Percentiles rank a stretch among this genome's conserved stretches.
Conservation (phyloP, 2,797 vertebrate species). For the Malacoraja senta region DNA sequence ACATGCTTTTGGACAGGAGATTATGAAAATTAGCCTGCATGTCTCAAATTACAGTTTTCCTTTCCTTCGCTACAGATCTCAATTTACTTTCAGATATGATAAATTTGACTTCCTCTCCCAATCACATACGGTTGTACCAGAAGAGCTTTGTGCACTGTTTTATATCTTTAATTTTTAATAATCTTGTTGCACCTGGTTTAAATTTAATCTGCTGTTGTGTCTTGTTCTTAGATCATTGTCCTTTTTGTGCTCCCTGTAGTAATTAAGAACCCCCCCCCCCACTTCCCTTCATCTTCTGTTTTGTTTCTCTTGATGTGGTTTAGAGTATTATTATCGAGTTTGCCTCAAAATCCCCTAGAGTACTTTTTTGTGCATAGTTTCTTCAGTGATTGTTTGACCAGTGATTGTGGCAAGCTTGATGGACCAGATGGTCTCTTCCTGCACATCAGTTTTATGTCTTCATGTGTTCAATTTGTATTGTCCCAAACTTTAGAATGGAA, state of each 20-base stretch:
- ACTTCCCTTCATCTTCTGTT: neutral
- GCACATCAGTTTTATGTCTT: neutral
- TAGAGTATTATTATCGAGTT: neutral
- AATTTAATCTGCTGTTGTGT: neutral
- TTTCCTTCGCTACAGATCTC: neutral
- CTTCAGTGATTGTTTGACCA: neutral
- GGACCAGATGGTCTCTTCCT: neutral
- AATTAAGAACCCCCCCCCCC: neutral
- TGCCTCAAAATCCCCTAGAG: too few species aligned
- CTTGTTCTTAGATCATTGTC: neutral
- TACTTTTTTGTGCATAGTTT: neutral
- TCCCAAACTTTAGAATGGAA: neutral
- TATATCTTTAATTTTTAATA: neutral
- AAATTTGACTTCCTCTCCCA: neutral
- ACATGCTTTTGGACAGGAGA: neutral
- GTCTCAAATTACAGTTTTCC: neutral
- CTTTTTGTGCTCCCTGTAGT: neutral
- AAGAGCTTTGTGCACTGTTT: neutral
- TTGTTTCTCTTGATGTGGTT: neutral
- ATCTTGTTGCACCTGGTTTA: neutral
- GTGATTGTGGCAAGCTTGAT: neutral
- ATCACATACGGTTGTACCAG: neutral
- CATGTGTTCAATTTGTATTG: neutral
- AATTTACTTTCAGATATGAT: too few species aligned
- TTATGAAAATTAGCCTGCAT: neutral